Evolutionary conservation across 1,140 invertebrate species (phyloP), one percentile per base, ranked within the genome.

Genomic region (Drosophila oshimai): DNA sequence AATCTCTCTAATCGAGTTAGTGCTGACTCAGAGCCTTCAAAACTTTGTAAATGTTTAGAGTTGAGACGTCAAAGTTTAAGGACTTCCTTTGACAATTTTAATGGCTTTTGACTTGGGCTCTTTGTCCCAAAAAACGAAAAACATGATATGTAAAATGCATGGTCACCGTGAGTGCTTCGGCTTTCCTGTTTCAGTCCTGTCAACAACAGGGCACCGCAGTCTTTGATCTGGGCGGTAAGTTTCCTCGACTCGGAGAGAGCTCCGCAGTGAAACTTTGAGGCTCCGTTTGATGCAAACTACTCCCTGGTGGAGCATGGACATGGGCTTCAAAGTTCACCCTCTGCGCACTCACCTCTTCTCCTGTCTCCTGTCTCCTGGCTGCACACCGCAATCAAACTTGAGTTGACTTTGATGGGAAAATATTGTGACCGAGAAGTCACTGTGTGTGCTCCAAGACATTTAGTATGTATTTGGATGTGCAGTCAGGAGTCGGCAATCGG

Each of bases 351-450:
- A 22, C 46, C 33, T 29, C 33, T 22, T 3, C 22, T 22, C 2
- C 22, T 5, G 22, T 3, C 5, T 22, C 22, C 22, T 5, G 5
- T 31, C 50, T 33, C 17, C 34, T n/a, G 20, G 34, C 33, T 58
- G 28, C 24, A 17, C 9, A 60, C 36, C 58, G 58, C 54, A 61
- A 61, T 61, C 58, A 61, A 13, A 49, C 31, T 36, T 28, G 54
- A 60, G 58, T 39, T 70, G 69, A 44, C 57, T 37, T 60, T 65
- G 60, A 74, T 74, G 50, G 36, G 44, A 65, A 37, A 65, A 54
- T 73, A 12, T 73, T 46, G 17, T 42, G 55, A 50, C 28, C 45
- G 28, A 29, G 28, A 74, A 69, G 47, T 68, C 72, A 51, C 49
- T 51, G 37, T 39, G 37, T 39, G 9, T 12, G 20, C 29, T 15